phyloP scores from a whole-genome alignment of 2,113 vertebrate species.

The Coptodon rendalli region DNA sequence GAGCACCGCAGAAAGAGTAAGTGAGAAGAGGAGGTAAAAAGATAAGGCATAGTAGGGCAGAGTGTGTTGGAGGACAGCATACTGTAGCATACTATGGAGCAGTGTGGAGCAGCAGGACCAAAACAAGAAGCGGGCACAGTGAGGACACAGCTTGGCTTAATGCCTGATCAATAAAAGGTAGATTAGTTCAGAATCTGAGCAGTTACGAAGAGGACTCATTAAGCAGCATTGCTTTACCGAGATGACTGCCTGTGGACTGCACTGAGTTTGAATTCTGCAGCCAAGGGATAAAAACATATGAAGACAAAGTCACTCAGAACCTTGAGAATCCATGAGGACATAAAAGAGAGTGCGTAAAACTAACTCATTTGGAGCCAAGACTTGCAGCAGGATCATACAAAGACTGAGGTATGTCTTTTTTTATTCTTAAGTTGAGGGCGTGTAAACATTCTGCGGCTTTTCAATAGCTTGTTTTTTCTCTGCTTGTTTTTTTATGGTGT shows the following conservation, averaged over 20 bases:
- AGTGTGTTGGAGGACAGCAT: constrained; percentile 43
- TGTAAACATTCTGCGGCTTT: background rate
- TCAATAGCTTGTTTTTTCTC: background rate
- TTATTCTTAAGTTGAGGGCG: background rate
- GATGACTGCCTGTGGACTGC: constrained; percentile 10
- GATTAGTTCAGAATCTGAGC: constrained; percentile 16
- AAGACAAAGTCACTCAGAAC: constrained; percentile 22
- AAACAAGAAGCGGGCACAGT: constrained; percentile 33
- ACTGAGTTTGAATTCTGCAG: constrained; percentile 24
- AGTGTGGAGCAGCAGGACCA: constrained; percentile 39
- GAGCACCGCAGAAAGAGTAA: background rate
- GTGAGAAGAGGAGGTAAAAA: background rate
- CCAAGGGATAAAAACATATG: background rate
- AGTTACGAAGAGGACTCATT: background rate
- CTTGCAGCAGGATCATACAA: constrained; percentile 5
- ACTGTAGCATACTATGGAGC: constrained; percentile 27
- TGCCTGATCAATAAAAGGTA: constrained; percentile 41
- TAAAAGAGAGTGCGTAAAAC: background rate
- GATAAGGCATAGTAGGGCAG: constrained; percentile 33
- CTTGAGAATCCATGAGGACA: background rate
- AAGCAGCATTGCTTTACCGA: background rate
- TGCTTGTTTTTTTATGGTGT: background rate
- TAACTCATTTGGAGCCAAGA: constrained; percentile 6
- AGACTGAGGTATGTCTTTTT: constrained; percentile 40
- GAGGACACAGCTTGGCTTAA: constrained; percentile 22